phyloP scores from a whole-genome alignment of 2,113 vertebrate genomes.

The Ammodramus savannarum region DNA sequence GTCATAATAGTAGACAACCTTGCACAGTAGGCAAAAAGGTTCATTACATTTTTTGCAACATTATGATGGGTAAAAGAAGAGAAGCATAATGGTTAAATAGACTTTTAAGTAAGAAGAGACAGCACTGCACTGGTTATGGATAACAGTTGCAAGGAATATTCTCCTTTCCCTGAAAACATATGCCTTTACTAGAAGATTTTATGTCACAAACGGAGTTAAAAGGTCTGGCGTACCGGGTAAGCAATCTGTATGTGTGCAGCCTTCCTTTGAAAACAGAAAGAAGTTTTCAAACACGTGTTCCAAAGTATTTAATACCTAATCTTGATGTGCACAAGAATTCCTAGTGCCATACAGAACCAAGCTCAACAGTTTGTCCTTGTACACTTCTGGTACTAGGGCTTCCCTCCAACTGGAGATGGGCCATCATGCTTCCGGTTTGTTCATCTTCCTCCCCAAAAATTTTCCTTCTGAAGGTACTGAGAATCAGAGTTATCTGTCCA shows the following conservation, averaged over 20 bases:
- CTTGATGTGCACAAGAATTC: background rate
- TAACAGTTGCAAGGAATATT: background rate
- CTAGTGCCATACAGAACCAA: background rate
- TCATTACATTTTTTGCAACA: background rate
- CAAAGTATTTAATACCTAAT: background rate
- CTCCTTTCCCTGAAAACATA: background rate
- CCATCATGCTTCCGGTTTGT: background rate
- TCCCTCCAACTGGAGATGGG: background rate
- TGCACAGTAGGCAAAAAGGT: background rate
- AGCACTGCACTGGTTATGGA: background rate
- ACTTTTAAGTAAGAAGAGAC: background rate
- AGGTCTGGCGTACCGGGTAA: background rate
- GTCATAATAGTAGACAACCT: fast-evolving
- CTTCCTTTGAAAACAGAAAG: background rate
- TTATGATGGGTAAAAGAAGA: background rate
- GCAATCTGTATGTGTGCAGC: fast-evolving
- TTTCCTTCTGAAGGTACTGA: background rate
- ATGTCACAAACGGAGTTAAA: background rate
- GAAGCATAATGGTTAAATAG: background rate
- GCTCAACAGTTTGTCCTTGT: background rate
- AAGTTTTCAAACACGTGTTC: background rate
- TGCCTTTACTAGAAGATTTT: background rate
- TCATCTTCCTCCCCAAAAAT: background rate
- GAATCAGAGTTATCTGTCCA: background rate
- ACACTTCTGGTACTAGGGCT: background rate